Percentiles rank a stretch among this genome's conserved stretches.
phyloP scores from a whole-genome alignment of 2,797 vertebrate species.

The Melanotaenia pygmaea region DNA sequence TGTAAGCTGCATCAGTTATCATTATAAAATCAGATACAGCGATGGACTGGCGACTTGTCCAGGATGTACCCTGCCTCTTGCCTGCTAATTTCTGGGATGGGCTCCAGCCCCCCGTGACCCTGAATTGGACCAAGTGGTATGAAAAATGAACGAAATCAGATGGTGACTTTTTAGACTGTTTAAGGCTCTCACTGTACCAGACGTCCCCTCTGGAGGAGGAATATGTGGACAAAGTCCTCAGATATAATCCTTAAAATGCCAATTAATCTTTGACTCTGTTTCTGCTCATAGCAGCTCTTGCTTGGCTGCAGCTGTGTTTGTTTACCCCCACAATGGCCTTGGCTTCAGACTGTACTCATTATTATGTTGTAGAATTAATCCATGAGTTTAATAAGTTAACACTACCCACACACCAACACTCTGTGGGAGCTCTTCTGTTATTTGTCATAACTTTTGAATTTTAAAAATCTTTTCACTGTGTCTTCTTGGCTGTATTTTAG shows the following conservation, averaged over 20 bases:
- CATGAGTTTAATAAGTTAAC: slow-evolving; percentile 27
- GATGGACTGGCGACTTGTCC: too few species aligned
- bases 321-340: slow-evolving; percentile 16
- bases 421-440: slow-evolving; percentile 10
- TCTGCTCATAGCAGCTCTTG: slow-evolving; percentile 12
- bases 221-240: slow-evolving; percentile 44
- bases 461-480: slow-evolving; percentile 6
- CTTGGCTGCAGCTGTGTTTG: slow-evolving; percentile 40
- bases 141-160: neutral
- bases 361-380: slow-evolving; percentile 47
- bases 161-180: slow-evolving; percentile 24
- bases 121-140: too few species aligned
- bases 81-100: too few species aligned
- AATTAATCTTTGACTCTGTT: slow-evolving; percentile 35
- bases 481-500: slow-evolving; percentile 9
- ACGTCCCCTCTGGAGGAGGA: slow-evolving; percentile 26
- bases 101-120: too few species aligned
- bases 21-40: slow-evolving; percentile 35
- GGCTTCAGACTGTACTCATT: slow-evolving; percentile 31
- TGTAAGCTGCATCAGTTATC: slow-evolving; percentile 24
- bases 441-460: slow-evolving; percentile 25
- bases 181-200: slow-evolving; percentile 10
- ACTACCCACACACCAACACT: neutral
- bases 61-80: too few species aligned
- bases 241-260: slow-evolving; percentile 56